These are phyloP conservation scores for Ifrita kowaldi DNA, from an alignment of 2,113 vertebrate genomes.

Conservation along the genomic window DNA sequence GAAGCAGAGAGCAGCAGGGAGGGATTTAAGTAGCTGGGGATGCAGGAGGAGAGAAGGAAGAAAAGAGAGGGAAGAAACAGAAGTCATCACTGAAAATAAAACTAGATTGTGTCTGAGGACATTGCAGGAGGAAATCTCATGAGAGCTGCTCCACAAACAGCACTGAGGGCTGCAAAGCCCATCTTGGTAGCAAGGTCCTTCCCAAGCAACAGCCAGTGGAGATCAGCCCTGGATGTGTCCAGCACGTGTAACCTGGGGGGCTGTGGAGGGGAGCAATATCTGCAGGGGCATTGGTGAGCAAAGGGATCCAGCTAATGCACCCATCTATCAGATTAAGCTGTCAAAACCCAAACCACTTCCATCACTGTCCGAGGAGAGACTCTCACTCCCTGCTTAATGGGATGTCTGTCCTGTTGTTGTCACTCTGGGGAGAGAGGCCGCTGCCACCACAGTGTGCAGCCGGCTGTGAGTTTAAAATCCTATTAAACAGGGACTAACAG, in stretches of 20 bases:
- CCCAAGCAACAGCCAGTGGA: background rate
- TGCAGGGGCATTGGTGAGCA: background rate
- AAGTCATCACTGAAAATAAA: background rate
- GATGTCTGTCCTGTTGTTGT: constrained; percentile 35
- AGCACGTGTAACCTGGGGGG: background rate
- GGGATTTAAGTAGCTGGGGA: background rate
- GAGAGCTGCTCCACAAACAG: background rate
- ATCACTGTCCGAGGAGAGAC: constrained; percentile 56
- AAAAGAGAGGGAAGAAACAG: background rate
- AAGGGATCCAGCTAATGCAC: constrained; percentile 47
- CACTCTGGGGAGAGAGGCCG: constrained; percentile 55
- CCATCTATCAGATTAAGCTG: constrained; percentile 55
- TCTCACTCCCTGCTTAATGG: constrained; percentile 37
- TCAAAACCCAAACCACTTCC: constrained; percentile 56
- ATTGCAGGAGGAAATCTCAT: background rate
- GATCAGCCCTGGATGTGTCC: background rate
- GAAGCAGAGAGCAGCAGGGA: background rate
- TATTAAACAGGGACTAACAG: constrained; percentile 85
- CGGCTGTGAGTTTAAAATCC: constrained; percentile 80
- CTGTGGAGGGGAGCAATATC: background rate
- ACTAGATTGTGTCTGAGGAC: background rate
- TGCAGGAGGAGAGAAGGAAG: background rate
- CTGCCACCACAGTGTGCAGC: constrained; percentile 48
- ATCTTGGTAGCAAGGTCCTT: background rate
- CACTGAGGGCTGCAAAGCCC: background rate